These are phyloP conservation scores for Poeciliopsis presidionis DNA, from an alignment of 2,797 vertebrate species.

Conservation along the genomic window DNA sequence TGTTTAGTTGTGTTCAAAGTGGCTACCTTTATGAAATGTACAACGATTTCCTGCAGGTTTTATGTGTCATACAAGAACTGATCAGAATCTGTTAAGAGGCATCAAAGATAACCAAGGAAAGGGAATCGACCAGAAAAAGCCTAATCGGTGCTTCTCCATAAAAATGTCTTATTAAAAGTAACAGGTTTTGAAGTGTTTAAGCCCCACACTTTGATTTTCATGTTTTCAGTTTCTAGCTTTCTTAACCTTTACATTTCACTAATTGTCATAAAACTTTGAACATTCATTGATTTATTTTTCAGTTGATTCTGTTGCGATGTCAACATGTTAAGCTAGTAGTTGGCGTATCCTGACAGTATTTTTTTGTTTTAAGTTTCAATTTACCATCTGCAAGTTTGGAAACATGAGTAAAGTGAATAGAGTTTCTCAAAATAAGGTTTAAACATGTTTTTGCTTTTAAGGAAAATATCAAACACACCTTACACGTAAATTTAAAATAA, in stretches of 20 bases:
- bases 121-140: neutral
- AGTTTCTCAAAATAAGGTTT: neutral
- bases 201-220: no score
- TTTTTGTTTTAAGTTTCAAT: neutral
- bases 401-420: neutral
- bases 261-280: neutral
- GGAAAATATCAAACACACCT: neutral
- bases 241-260: neutral
- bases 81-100: neutral
- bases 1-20: neutral
- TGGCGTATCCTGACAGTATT: neutral
- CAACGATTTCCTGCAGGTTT: neutral
- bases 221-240: neutral
- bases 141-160: neutral
- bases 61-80: neutral
- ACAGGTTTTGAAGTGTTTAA: neutral
- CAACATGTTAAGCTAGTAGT: neutral
- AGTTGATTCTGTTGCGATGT: neutral
- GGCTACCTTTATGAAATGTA: neutral
- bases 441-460: neutral
- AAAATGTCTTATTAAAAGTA: neutral
- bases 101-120: neutral
- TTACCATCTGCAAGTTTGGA: neutral
- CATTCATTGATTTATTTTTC: neutral
- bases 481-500: neutral